phyloP scores from a whole-genome alignment of 2,888 invertebrate genomes.

The Portevinia maculata region DNA sequence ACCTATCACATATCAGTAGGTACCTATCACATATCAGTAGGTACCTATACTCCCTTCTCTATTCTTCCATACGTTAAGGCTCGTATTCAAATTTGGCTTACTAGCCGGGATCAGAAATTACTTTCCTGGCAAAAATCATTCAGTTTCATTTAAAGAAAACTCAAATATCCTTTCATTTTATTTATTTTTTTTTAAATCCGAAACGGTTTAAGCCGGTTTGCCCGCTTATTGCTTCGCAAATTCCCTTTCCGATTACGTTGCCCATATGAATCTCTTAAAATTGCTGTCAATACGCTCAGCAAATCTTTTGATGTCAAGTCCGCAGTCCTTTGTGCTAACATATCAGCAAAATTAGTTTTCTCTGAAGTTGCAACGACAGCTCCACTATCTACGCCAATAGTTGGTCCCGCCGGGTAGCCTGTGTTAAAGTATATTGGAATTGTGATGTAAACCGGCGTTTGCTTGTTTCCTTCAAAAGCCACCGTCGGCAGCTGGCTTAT shows the following conservation, averaged over 20 bases:
- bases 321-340: neutral
- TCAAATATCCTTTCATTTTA: neutral
- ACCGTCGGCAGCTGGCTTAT: conserved; percentile 1
- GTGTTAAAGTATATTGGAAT: conserved; percentile 54
- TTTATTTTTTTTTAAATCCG: conserved; percentile 15
- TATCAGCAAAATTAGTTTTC: neutral
- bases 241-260: neutral
- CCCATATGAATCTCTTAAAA: neutral
- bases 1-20: too few relatives aligned
- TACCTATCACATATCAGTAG: too few relatives aligned
- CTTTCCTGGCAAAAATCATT: too few relatives aligned
- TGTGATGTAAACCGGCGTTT: conserved; percentile 59
- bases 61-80: too few relatives aligned
- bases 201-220: neutral
- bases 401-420: neutral
- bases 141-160: too few relatives aligned
- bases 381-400: conserved; percentile 12
- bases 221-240: neutral
- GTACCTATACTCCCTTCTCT: too few relatives aligned
- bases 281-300: neutral
- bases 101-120: too few relatives aligned
- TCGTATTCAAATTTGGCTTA: too few relatives aligned
- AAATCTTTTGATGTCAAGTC: neutral
- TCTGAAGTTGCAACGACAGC: conserved; percentile 5
- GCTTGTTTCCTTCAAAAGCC: conserved; percentile 46